A percentile compares a stretch with the other conserved stretches of the same genome.
These are phyloP conservation scores for Philypnodon macrostomus DNA, from an alignment of 2,797 vertebrate genomes.

Conservation along the genomic window DNA sequence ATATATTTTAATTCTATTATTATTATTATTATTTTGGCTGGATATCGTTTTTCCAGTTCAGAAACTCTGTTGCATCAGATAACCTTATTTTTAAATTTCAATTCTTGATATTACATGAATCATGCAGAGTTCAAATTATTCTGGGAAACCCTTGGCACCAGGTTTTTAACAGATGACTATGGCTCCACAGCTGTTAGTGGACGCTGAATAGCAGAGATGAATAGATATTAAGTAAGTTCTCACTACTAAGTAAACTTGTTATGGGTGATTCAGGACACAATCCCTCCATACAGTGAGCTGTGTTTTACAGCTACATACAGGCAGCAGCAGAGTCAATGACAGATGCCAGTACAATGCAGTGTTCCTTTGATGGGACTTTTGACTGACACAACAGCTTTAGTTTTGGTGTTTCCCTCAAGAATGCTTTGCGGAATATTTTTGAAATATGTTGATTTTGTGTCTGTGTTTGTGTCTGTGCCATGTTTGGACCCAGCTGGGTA, in stretches of 20 bases:
- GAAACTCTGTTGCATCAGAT: too few species aligned
- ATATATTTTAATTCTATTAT: too few species aligned
- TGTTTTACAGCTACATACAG: not conserved
- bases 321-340: too few species aligned
- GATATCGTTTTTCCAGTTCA: too few species aligned
- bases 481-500: slow-evolving; percentile 23
- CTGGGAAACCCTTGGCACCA: not conserved
- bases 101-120: slow-evolving; percentile 1
- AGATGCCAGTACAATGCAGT: not conserved
- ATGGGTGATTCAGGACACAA: not conserved
- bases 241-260: not conserved
- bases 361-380: not conserved
- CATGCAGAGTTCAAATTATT: not conserved
- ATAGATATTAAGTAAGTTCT: not conserved
- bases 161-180: not conserved
- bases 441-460: slow-evolving; percentile 19
- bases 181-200: not conserved
- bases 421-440: slow-evolving; percentile 9
- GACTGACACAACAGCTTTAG: not conserved
- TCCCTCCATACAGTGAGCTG: not conserved
- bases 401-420: slow-evolving; percentile 8
- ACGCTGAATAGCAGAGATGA: not conserved
- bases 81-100: too few species aligned
- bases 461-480: slow-evolving; percentile 37
- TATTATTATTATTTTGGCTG: too few species aligned